Conservation (phyloP, 2,113 vertebrate genomes). For the Paramormyrops kingsleyae region DNA sequence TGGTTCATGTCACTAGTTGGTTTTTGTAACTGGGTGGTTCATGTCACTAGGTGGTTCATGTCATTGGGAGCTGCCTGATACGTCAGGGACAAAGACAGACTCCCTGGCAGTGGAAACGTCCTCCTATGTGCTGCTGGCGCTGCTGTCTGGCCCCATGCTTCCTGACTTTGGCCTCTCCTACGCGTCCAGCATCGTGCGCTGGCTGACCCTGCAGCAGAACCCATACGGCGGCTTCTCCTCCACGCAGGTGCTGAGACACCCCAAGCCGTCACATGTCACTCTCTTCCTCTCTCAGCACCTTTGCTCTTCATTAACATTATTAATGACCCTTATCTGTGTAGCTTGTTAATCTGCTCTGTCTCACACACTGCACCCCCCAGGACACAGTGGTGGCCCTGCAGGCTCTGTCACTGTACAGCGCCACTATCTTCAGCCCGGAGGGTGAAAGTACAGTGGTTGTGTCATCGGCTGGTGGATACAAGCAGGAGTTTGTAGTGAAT, state of each 20-base stretch:
- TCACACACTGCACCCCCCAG: slow-evolving; percentile 40
- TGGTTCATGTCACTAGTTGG: slow-evolving; percentile 47
- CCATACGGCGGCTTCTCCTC: slow-evolving; percentile 74
- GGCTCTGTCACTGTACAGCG: slow-evolving; percentile 70
- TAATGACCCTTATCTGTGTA: background rate
- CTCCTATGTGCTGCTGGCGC: slow-evolving; percentile 63
- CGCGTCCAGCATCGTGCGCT: slow-evolving; percentile 57
- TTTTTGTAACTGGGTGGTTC: too few species aligned
- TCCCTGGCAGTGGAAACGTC: slow-evolving; percentile 71
- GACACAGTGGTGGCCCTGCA: slow-evolving; percentile 82
- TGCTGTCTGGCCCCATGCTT: slow-evolving; percentile 51
- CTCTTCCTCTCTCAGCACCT: background rate
- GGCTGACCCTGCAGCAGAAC: slow-evolving; percentile 73
- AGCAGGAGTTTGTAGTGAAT: slow-evolving; percentile 59
- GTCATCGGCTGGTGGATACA: slow-evolving; percentile 49
- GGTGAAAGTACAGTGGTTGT: slow-evolving; percentile 53
- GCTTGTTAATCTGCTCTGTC: background rate
- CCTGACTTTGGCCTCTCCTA: slow-evolving; percentile 50
- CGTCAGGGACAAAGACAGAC: slow-evolving; percentile 35
- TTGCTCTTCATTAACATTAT: background rate
- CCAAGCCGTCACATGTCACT: background rate
- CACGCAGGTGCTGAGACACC: slow-evolving; percentile 65
- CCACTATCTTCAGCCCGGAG: slow-evolving; percentile 46
- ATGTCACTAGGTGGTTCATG: slow-evolving; percentile 42
- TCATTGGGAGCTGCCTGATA: slow-evolving; percentile 47